These are phyloP conservation scores for Lasiurus borealis DNA, from an alignment of 2,113 vertebrate species.

Conservation along the genomic window DNA sequence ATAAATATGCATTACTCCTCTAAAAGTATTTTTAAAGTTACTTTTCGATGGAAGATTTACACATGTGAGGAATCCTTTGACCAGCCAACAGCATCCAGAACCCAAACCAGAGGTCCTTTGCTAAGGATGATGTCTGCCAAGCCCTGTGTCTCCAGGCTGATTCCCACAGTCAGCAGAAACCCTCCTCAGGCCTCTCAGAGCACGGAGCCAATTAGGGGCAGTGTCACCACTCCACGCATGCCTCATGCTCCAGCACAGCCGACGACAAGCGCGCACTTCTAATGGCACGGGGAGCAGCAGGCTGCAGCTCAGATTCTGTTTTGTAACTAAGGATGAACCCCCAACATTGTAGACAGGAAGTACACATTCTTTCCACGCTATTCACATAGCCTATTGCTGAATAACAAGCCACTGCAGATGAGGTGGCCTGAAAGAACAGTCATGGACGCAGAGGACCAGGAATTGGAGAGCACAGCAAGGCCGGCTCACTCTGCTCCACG, in stretches of 20 bases:
- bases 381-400: not conserved
- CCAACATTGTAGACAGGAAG: not conserved
- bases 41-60: conserved; percentile 43
- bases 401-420: not conserved
- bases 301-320: not conserved
- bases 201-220: not conserved
- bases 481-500: not conserved
- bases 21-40: conserved; percentile 22
- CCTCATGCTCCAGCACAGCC: not conserved
- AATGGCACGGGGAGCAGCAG: not conserved
- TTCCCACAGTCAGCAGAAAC: not conserved
- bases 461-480: not conserved
- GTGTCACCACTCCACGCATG: not conserved
- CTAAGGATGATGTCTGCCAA: conserved; percentile 13
- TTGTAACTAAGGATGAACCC: not conserved
- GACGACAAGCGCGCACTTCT: not conserved
- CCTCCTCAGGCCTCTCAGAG: not conserved
- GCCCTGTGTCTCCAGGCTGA: not conserved
- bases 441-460: not conserved
- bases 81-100: not conserved
- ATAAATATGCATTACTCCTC: conserved; percentile 8
- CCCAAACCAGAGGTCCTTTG: not conserved
- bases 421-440: not conserved
- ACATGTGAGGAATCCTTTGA: not conserved
- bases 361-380: not conserved